Base-by-base conservation (phyloP, 2,113 vertebrate genomes). In the Amphilophus citrinellus region DNA sequence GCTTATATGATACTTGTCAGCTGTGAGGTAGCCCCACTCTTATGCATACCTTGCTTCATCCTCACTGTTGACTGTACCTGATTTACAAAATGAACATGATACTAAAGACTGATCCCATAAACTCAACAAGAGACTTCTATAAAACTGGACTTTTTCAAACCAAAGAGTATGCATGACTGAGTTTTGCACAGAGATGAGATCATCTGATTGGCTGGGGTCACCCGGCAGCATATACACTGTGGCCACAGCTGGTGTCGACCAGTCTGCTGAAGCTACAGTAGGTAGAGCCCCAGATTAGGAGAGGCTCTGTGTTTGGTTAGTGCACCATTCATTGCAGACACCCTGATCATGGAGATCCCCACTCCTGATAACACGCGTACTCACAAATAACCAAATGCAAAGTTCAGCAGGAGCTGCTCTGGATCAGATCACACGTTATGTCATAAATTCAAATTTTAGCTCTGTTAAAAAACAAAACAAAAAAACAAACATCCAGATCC, bases 241-340 rank as follows among this genome's bases (percentile, higher is more conserved):
- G 66, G 44, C 61, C 60, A 63, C 44, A 35, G 77, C 84, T 84
- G 82, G 76, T 85, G 84, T 79, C 1, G 5, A 22, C 87, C 11
- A 8, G 77, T 87, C 65, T 79, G 82, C 75, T 63, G 82, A 79
- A 61, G 80, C 27, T 20, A 39, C 37, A 39, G 37, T 39, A 86
- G 66, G 61, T 82, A 82, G 78, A 86, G 61, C 76, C 81, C 47
- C 75, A 78, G 87, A 89, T 88, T 92, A 91, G 79, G 77, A 62
- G 90, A 86, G 56, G 82, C 84, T 85, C 68, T 73, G 32, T 91
- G 91, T 91, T 93, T 92, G 61, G 76, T 78, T 89, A 91, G 80
- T 17, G 32, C 78, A 61, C 87, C 84, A 88, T 90, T 92, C 90
- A 91, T 81, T 87, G 62, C 82, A 82, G 61, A 88, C 82, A 80